Evolutionary conservation across 2,888 invertebrate genomes (phyloP), one percentile per base, ranked within the genome.

Genomic region (Griposia aprilina): DNA sequence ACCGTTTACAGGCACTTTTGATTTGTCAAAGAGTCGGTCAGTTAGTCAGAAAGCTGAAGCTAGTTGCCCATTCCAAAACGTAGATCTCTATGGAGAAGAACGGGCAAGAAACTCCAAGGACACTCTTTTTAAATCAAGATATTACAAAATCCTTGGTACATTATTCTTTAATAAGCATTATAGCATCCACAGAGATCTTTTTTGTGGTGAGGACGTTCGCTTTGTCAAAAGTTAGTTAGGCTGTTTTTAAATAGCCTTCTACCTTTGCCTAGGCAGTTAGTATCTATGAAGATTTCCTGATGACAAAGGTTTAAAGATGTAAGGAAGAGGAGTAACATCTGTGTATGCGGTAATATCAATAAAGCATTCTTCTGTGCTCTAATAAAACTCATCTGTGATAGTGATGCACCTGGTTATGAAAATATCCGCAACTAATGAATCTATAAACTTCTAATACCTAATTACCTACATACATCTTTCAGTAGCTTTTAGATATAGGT

Each of bases 331-430:
- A 23, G 48, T 26, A 68, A 63, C 48, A 80, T 71, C 80, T 80
- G 23, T 7, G 2, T 15, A 20, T 7, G 26, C n/a, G 26, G 41
- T 80, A 50, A 80, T 78, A 57, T 71, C 80, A 78, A 78, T 80
- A 78, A 50, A 65, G 57, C 63, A 78, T 80, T 80, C 78, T 80
- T 72, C 57, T 72, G 41, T 57, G 20, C n/a, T 59, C n/a, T 48
- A n/a, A 41, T 50, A 63, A 62, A 45, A 55, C 26, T 80, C 60
- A 69, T 80, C 30, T 66, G 59, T 69, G 36, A 23, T n/a, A n/a
- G 36, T 68, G 52, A 48, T 26, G 36, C 62, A 67, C 7, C 6
- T n/a, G 71, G 26, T 71, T 78, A 55, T 78, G 36, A 50, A 55
- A 78, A 80, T 80, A 78, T 41, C 36, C 8, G 68, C 71, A 55